These are phyloP conservation scores for Megaustenia siamemsis DNA, from an alignment of 2,888 invertebrate genomes.

Conservation along the genomic window DNA sequence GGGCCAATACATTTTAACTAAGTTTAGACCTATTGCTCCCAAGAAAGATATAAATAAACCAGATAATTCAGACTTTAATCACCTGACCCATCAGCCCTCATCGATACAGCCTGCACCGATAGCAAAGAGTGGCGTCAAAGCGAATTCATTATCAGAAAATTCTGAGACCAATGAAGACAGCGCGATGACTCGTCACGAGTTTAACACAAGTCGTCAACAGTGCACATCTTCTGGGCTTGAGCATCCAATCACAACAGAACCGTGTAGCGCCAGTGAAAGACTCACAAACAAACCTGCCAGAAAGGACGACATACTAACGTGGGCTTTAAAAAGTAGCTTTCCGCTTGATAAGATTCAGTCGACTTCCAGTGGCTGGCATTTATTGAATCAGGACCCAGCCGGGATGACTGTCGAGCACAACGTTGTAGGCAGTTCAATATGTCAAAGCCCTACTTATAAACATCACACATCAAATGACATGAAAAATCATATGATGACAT, in stretches of 20 bases:
- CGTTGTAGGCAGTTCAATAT: no score
- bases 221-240: background rate
- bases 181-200: background rate
- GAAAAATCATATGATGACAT: no score
- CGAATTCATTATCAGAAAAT: background rate
- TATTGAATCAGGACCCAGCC: no score
- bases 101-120: background rate
- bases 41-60: background rate
- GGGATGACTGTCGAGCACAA: no score
- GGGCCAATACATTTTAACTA: background rate
- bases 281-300: background rate
- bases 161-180: no score
- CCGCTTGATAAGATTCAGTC: background rate
- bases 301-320: constrained; percentile 7
- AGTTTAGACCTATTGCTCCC: constrained; percentile 22
- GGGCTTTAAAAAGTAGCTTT: background rate
- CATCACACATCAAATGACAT: no score
- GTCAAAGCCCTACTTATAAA: no score
- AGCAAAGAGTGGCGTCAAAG: background rate
- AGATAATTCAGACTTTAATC: background rate
- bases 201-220: background rate
- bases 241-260: background rate
- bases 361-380: no score
- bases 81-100: background rate
- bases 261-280: background rate